Base-by-base conservation (phyloP, 2,888 invertebrate species). In the Drosophila suboccidentalis region DNA sequence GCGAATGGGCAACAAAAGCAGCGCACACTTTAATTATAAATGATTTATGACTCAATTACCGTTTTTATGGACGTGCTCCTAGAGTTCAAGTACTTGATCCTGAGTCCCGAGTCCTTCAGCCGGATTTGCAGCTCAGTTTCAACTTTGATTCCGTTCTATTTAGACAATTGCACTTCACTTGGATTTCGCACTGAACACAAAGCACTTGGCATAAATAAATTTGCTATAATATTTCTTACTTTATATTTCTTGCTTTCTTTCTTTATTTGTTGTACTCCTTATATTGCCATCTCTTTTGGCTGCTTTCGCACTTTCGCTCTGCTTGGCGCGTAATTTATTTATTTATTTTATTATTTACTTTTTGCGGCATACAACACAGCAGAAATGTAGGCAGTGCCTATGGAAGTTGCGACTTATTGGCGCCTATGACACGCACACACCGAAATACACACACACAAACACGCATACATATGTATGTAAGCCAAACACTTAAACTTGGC, bases 41-140 rank as follows among this genome's bases (percentile, higher is more conserved):
- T 76, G 72, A 83, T 83, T 86, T 75, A 71, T 78, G 73, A 75
- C 74, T 83, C 76, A 84, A 83, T 84, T 85, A 85, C 84, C 84
- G 78, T 85, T 83, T 46, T 66, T 57, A 69, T 46, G 57, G 71
- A 61, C 47, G 71, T 62, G 53, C 26, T 54, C 17, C 36, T 19
- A 19, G 41, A 38, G 34, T 49, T 47, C 29, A n/a, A 54, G 29
- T 47, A 17, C 29, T 38, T 54, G 38, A 47, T 46, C 58, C 29
- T 1, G 8, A 8, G 32, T 32, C 29, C 34, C 13, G 19, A 67
- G 32, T 50, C 36, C 55, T 38, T 11, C n/a, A 29, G 44, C 8
- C 44, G 36, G 50, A 13, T 26, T 54, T 26, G 17, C 32, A 34
- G 29, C 50, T 44, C 50, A 41, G 44, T 51, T 58, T 50, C 0